Evolutionary conservation across 1,140 invertebrate genomes (phyloP).

Genomic region (Scaptomyza graminum): DNA sequence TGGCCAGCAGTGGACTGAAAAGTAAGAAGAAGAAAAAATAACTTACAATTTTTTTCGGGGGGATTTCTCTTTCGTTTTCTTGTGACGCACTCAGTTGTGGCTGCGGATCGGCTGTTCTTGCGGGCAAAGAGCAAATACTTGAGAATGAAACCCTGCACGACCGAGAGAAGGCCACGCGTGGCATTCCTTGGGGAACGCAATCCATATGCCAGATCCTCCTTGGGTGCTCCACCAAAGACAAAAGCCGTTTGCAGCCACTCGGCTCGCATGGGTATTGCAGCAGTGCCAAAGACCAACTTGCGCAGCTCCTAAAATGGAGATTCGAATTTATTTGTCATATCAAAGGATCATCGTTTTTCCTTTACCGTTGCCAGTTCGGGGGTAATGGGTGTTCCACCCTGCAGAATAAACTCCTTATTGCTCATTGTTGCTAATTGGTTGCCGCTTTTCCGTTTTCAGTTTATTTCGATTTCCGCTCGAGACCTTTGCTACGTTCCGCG

Average conservation of each 20-base stretch:
- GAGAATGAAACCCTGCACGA: constrained; percentile 87
- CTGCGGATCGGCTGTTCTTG: constrained; percentile 49
- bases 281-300: constrained; percentile 86
- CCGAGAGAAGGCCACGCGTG: constrained; percentile 87
- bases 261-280: constrained; percentile 85
- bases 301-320: constrained; percentile 84
- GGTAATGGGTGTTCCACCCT: constrained; percentile 88
- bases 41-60: constrained; percentile 1
- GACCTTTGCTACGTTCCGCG: constrained; percentile 69
- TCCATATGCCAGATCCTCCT: constrained; percentile 86
- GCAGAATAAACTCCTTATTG: constrained; percentile 63
- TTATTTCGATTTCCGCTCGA: constrained; percentile 70
- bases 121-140: constrained; percentile 87
- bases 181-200: constrained; percentile 86
- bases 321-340: background rate
- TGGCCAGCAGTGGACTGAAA: constrained; percentile 88
- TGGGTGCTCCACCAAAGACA: constrained; percentile 84
- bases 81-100: constrained; percentile 55
- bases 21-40: constrained; percentile 7
- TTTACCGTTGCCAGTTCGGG: constrained; percentile 87
- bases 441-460: constrained; percentile 18
- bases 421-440: constrained; percentile 62
- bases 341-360: constrained; percentile 57
- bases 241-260: constrained; percentile 87
- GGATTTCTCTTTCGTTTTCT: too few relatives aligned